phyloP scores from a whole-genome alignment of 2,113 vertebrate species.

The Verasper variegatus region DNA sequence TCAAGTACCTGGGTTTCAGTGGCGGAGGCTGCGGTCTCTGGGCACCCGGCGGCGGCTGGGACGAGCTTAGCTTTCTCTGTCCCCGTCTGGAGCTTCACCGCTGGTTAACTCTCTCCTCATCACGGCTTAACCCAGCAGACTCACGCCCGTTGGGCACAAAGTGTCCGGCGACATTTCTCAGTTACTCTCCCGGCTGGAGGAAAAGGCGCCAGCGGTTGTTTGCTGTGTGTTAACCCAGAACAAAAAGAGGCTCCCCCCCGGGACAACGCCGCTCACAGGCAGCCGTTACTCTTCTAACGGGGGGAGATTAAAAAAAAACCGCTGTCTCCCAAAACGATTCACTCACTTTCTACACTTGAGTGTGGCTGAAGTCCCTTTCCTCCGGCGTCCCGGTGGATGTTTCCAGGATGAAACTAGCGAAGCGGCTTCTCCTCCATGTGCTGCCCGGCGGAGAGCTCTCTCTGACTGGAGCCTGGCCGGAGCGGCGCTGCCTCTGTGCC shows the following conservation, averaged over 20 bases:
- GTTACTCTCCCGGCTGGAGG: background rate
- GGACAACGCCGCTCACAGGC: constrained; percentile 34
- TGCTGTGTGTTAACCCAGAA: constrained; percentile 15
- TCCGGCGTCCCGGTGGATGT: too few species aligned
- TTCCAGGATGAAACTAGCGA: too few species aligned
- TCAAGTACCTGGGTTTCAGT: constrained; percentile 49
- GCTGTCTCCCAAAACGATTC: background rate
- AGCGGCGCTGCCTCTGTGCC: constrained; percentile 39
- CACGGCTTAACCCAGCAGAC: constrained; percentile 26
- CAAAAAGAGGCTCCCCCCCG: constrained; percentile 53
- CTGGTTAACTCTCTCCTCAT: constrained; percentile 51
- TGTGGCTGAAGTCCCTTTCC: too few species aligned
- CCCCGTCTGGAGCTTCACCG: constrained; percentile 59
- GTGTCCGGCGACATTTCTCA: background rate
- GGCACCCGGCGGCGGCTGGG: constrained; percentile 35
- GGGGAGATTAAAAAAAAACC: too few species aligned
- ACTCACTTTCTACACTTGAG: background rate
- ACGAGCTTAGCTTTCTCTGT: constrained; percentile 64
- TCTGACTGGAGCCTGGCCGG: constrained; percentile 15
- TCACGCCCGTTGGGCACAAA: constrained; percentile 7
- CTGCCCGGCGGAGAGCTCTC: background rate
- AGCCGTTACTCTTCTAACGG: too few species aligned
- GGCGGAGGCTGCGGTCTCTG: constrained; percentile 25
- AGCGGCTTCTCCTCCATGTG: too few species aligned
- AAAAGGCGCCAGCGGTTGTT: constrained; percentile 25